Conservation (phyloP, 2,888 invertebrate species). For the Zele albiditarsus region DNA sequence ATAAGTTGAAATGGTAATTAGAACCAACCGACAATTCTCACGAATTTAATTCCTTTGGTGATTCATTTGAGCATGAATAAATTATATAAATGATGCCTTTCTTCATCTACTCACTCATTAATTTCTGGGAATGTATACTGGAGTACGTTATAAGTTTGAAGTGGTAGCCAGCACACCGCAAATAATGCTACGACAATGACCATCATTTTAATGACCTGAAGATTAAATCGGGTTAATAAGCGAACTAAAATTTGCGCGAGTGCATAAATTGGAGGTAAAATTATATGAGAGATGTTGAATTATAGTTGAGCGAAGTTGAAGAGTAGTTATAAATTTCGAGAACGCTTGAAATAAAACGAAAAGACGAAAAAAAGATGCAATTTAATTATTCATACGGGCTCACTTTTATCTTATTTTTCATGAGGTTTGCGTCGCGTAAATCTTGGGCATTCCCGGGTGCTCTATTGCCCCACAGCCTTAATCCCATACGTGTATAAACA, state of each 20-base stretch:
- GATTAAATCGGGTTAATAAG: constrained; percentile 37
- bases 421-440: constrained; percentile 84
- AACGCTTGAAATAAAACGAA: neutral
- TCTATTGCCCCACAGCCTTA: constrained; percentile 85
- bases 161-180: constrained; percentile 88
- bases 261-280: neutral
- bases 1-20: constrained; percentile 48
- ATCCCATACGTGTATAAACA: constrained; percentile 87
- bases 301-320: neutral
- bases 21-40: neutral
- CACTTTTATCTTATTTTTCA: constrained; percentile 89
- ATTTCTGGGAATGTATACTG: constrained; percentile 81
- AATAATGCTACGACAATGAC: constrained; percentile 88
- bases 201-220: constrained; percentile 91
- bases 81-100: no score
- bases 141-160: constrained; percentile 83
- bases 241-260: neutral
- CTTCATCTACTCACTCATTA: constrained; percentile 78
- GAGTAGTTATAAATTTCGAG: neutral
- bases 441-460: constrained; percentile 88
- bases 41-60: neutral
- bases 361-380: neutral
- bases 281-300: neutral
- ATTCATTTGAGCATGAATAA: neutral
- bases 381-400: constrained; percentile 32